Evolutionary conservation across 2,888 invertebrate genomes (phyloP).

Genomic region (Dolichopus griseipennis): DNA sequence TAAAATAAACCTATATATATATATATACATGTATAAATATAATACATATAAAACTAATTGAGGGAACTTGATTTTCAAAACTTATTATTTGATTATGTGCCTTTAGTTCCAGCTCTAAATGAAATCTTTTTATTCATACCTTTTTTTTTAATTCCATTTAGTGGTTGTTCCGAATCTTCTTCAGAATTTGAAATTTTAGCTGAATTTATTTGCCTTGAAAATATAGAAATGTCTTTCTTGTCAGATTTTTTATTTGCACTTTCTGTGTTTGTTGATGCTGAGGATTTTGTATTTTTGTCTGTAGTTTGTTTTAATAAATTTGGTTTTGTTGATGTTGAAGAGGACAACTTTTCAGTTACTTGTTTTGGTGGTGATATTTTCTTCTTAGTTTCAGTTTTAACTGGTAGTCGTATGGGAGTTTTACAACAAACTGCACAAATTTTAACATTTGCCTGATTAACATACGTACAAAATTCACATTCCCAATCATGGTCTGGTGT

Average conservation of each 20-base stretch:
- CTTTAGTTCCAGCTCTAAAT: slow-evolving; percentile 40
- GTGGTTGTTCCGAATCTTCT: slow-evolving; percentile 29
- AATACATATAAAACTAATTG: no score
- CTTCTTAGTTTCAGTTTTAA: slow-evolving; percentile 12
- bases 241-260: not conserved
- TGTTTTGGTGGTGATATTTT: slow-evolving; percentile 30
- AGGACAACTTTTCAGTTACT: no score
- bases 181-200: slow-evolving; percentile 27
- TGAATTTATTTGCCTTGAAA: slow-evolving; percentile 15
- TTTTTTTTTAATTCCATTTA: slow-evolving; percentile 37
- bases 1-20: no score
- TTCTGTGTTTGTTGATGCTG: slow-evolving; percentile 13
- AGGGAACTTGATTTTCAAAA: not conserved
- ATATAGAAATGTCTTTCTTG: not conserved
- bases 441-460: slow-evolving; percentile 68
- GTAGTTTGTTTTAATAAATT: slow-evolving; percentile 13
- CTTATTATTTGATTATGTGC: not conserved
- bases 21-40: no score
- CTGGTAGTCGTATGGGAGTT: slow-evolving; percentile 50
- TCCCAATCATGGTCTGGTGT: slow-evolving; percentile 62
- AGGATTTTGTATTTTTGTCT: slow-evolving; percentile 18
- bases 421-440: slow-evolving; percentile 83
- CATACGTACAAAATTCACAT: slow-evolving; percentile 84
- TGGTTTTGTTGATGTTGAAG: not conserved
- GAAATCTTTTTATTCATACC: slow-evolving; percentile 64